Base-by-base conservation (phyloP, 1,140 invertebrate species). In the Ips nitidus region DNA sequence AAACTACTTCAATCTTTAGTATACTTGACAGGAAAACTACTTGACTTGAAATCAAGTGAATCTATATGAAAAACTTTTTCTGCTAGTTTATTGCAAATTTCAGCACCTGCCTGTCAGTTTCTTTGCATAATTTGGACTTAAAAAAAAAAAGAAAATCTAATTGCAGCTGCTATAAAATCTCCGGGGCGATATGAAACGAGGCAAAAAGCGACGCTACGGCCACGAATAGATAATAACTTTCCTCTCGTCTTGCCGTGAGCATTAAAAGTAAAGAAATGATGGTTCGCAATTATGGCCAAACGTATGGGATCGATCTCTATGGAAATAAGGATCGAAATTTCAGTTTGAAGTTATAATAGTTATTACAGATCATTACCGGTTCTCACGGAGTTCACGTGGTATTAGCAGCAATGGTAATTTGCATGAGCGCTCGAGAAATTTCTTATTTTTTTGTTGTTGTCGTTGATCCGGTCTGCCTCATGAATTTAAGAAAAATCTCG, bases 291-390 rank as follows among this genome's bases (percentile, higher is more conserved):
- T 71, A 71, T 67, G 47, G 42, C 7, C 57, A 57, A 68, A 62
- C 67, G 70, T 65, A 71, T 71, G 65, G 55, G 64, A 67, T 71
- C 70, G 65, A 71, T 71, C 70, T 67, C 70, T 71, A 71, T 71
- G 70, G 65, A 71, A 71, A 71, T 71, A 68, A 71, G 70, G 58
- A 68, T 52, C 65, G 60, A 71, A 68, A 71, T 67, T 71, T 66
- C 60, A 71, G 64, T 68, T 71, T 68, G 65, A 68, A 71, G 22
- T 71, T 60, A 71, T 71, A 67, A 71, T 71, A 71, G 65, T 71
- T 67, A 71, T 71, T 71, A 71, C 53, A 50, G 58, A 61, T 68
- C 70, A 71, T 71, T 71, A 71, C 60, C 63, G 70, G 70, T 71
- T 71, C 70, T 71, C 70, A 71, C 70, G 70, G 42, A 67, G 41